phyloP scores from a whole-genome alignment of 2,888 invertebrate species.

The Eucera pruinosa region DNA sequence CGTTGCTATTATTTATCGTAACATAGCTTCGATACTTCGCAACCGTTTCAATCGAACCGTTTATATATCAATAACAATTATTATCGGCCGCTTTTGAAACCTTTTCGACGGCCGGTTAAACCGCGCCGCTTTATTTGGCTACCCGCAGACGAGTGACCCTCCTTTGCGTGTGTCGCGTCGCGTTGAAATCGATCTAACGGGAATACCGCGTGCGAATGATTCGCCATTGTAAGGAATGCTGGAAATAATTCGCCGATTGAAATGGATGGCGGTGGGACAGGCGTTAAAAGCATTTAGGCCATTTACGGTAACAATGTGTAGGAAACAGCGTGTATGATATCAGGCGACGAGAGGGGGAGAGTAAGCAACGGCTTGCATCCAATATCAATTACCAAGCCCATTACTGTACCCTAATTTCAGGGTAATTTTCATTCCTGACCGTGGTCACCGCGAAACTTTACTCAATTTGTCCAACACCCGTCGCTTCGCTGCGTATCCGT shows the following conservation, averaged over 20 bases:
- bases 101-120: too few species aligned
- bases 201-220: too few species aligned
- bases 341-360: constrained; percentile 36
- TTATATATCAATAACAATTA: too few species aligned
- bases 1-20: too few species aligned
- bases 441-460: constrained; percentile 61
- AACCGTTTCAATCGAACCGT: too few species aligned
- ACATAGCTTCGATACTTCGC: too few species aligned
- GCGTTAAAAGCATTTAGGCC: constrained; percentile 54
- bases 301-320: constrained; percentile 54
- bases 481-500: not conserved
- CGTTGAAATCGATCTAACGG: too few species aligned
- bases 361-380: constrained; percentile 56
- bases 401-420: constrained; percentile 66
- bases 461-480: constrained; percentile 51
- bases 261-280: constrained; percentile 8
- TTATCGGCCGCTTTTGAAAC: too few species aligned
- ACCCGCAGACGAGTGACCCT: too few species aligned
- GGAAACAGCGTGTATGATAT: constrained; percentile 58
- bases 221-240: not conserved
- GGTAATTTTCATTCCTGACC: constrained; percentile 67
- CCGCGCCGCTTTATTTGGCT: too few species aligned
- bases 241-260: constrained; percentile 22
- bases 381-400: constrained; percentile 73
- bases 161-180: too few species aligned